Evolutionary conservation across 2,797 vertebrate species (phyloP).

Genomic region (Phataginus tetradactyla): DNA sequence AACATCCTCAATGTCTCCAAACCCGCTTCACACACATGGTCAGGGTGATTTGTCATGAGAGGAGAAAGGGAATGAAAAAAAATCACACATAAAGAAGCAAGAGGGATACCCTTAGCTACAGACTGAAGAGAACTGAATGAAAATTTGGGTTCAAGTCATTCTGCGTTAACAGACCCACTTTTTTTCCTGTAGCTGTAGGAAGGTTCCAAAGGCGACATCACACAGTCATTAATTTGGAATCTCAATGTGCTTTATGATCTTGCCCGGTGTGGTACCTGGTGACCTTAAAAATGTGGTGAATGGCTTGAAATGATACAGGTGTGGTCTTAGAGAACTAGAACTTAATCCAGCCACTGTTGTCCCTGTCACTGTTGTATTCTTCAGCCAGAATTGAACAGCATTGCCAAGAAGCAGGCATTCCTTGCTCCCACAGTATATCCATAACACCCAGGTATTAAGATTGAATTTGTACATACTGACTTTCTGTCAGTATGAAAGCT

Average conservation of each 20-base stretch:
- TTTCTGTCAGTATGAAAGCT: no score
- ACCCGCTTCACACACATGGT: background rate
- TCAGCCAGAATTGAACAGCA: slow-evolving; percentile 44
- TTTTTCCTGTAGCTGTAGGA: background rate
- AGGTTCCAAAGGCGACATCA: background rate
- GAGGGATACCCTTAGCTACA: background rate
- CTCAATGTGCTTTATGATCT: background rate
- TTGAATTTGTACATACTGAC: slow-evolving; percentile 14
- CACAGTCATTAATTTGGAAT: background rate
- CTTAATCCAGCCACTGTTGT: background rate
- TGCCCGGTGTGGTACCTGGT: background rate
- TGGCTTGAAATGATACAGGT: slow-evolving; percentile 41
- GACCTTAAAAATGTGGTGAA: background rate
- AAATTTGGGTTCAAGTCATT: slow-evolving; percentile 12
- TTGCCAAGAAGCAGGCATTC: slow-evolving; percentile 5
- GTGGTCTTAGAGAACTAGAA: background rate
- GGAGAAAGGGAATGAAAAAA: background rate
- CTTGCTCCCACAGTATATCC: background rate
- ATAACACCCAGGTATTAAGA: slow-evolving; percentile 3
- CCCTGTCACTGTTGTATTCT: background rate
- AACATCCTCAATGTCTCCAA: background rate
- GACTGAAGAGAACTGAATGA: background rate
- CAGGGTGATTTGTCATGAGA: background rate
- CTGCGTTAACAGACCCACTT: background rate
- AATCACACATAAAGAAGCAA: background rate